Conservation (phyloP, 1,140 invertebrate genomes). For the Anthonomus grandis region DNA sequence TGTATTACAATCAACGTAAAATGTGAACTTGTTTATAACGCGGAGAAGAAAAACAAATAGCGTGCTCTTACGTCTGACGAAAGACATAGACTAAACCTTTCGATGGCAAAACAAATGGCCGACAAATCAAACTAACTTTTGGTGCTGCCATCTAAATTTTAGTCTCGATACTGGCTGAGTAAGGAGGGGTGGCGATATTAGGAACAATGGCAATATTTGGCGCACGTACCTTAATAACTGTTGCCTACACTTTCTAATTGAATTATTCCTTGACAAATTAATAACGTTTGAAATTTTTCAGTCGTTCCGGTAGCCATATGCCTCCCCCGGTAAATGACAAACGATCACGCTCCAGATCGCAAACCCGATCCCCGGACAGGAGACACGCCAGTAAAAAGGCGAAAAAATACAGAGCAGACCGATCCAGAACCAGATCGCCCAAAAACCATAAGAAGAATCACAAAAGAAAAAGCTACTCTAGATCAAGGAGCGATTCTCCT, state of each 20-base stretch:
- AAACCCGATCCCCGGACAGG: constrained; percentile 48
- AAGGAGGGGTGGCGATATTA: too few species aligned
- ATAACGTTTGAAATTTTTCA: constrained; percentile 20
- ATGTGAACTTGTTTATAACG: too few species aligned
- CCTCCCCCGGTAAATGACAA: constrained; percentile 39
- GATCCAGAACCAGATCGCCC: constrained; percentile 51
- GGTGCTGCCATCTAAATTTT: too few species aligned
- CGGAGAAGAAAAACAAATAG: too few species aligned
- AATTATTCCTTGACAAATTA: background rate
- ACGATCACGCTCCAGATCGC: constrained; percentile 50
- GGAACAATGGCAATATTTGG: background rate
- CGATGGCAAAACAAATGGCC: too few species aligned
- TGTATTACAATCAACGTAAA: too few species aligned
- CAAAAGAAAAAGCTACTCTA: constrained; percentile 54
- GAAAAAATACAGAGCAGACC: constrained; percentile 47
- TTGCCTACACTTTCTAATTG: background rate
- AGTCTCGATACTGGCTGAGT: too few species aligned
- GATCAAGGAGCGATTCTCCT: constrained; percentile 51
- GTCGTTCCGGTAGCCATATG: constrained; percentile 50
- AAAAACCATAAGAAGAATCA: constrained; percentile 51
- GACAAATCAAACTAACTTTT: too few species aligned
- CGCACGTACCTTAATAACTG: background rate
- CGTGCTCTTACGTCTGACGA: too few species aligned
- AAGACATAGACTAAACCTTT: too few species aligned
- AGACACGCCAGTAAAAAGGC: constrained; percentile 48